These are phyloP conservation scores for Alethe castanea DNA, from an alignment of 2,113 vertebrate genomes.

Conservation along the genomic window DNA sequence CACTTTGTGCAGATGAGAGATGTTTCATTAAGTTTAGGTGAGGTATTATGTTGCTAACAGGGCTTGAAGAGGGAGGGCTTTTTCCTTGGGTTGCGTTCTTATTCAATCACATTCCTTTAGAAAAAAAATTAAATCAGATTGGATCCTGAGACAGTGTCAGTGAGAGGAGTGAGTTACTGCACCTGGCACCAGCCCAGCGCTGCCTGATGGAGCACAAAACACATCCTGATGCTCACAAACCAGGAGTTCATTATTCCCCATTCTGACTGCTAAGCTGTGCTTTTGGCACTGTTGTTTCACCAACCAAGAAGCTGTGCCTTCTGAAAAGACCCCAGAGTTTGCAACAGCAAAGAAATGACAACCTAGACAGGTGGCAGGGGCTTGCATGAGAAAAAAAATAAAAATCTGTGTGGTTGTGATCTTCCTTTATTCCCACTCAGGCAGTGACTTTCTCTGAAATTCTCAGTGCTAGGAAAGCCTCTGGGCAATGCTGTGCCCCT, in stretches of 20 bases:
- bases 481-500: neutral
- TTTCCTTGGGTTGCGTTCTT: neutral
- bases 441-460: neutral
- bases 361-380: neutral
- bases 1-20: neutral
- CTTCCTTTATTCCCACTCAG: neutral
- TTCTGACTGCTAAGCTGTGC: neutral
- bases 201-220: neutral
- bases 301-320: neutral
- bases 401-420: neutral
- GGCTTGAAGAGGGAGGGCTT: neutral
- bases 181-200: neutral
- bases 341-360: neutral
- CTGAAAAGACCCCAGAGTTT: neutral
- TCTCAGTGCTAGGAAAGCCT: neutral
- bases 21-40: constrained; percentile 6
- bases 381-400: neutral
- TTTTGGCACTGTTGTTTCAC: neutral
- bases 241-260: neutral
- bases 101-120: neutral
- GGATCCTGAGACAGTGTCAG: neutral
- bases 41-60: neutral
- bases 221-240: neutral
- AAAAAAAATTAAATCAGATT: neutral
- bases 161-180: neutral